Evolutionary conservation across 2,113 vertebrate species (phyloP).

Genomic region (Mionectes macconnelli): DNA sequence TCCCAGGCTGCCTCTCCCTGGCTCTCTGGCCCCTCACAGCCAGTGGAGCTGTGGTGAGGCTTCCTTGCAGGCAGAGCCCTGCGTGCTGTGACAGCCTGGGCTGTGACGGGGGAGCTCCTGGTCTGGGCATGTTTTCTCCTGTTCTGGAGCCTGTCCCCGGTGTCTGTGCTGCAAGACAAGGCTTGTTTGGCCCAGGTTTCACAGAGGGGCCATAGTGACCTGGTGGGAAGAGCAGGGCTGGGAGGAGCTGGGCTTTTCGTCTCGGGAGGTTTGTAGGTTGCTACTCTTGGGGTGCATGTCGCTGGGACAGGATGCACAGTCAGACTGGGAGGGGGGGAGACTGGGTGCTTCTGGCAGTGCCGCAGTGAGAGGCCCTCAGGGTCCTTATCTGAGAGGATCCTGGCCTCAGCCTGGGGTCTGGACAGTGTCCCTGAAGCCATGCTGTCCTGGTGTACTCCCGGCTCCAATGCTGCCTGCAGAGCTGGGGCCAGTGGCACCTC

Average conservation of each 20-base stretch:
- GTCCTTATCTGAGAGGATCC: slow-evolving; percentile 8
- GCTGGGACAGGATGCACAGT: neutral
- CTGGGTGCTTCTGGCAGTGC: neutral
- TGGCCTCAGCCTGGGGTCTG: neutral
- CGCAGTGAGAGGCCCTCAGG: neutral
- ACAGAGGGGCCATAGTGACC: accelerated
- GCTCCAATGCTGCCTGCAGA: accelerated
- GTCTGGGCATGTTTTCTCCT: neutral
- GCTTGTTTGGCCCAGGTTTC: neutral
- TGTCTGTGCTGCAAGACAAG: accelerated
- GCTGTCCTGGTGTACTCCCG: neutral
- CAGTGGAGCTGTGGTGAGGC: neutral
- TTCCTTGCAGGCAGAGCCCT: neutral
- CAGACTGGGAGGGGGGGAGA: neutral
- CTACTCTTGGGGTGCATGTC: neutral
- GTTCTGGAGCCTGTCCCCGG: neutral
- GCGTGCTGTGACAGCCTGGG: neutral
- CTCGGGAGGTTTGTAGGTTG: neutral
- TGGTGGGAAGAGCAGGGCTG: neutral
- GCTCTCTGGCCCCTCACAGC: neutral
- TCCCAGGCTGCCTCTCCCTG: neutral
- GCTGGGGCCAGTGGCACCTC: accelerated
- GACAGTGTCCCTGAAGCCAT: neutral
- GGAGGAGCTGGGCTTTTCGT: neutral
- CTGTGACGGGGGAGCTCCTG: neutral